Conservation (phyloP, 1,140 invertebrate genomes). For the Drosophila orena region DNA sequence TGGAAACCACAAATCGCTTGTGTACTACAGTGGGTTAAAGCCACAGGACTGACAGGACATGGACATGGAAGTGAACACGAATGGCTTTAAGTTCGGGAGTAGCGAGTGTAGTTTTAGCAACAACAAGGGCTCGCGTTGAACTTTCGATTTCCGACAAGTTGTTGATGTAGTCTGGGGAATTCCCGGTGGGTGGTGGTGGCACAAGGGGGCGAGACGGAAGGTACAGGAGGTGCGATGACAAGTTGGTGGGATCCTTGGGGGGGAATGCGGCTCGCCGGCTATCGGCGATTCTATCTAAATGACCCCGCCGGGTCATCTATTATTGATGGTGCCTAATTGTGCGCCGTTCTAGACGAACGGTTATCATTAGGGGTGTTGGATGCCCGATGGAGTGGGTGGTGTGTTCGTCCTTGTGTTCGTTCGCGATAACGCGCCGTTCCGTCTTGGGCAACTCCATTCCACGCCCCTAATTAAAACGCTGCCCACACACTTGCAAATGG, state of each 20-base stretch:
- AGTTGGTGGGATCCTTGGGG: conserved; percentile 10
- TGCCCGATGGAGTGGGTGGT: not conserved
- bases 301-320: conserved; percentile 38
- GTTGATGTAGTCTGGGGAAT: conserved; percentile 26
- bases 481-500: conserved; percentile 12
- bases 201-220: conserved; percentile 34
- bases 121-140: conserved; percentile 20
- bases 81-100: conserved; percentile 39
- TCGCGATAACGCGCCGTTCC: conserved; percentile 8
- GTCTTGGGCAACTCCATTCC: conserved; percentile 17
- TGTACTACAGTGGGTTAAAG: conserved; percentile 9
- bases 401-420: conserved; percentile 1
- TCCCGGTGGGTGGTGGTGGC: conserved; percentile 22
- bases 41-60: conserved; percentile 28
- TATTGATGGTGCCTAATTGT: conserved; percentile 59
- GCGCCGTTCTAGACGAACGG: conserved; percentile 19
- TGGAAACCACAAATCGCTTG: conserved; percentile 10
- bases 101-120: conserved; percentile 18
- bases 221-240: conserved; percentile 32
- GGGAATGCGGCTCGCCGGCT: conserved; percentile 20
- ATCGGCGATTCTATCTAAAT: conserved; percentile 56
- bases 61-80: conserved; percentile 32
- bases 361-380: conserved; percentile 33
- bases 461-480: conserved; percentile 49
- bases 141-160: conserved; percentile 43